A percentile compares a stretch with the other conserved stretches of the same genome.
phyloP scores from a whole-genome alignment of 2,797 vertebrate species.

The Adelosebastes latens region DNA sequence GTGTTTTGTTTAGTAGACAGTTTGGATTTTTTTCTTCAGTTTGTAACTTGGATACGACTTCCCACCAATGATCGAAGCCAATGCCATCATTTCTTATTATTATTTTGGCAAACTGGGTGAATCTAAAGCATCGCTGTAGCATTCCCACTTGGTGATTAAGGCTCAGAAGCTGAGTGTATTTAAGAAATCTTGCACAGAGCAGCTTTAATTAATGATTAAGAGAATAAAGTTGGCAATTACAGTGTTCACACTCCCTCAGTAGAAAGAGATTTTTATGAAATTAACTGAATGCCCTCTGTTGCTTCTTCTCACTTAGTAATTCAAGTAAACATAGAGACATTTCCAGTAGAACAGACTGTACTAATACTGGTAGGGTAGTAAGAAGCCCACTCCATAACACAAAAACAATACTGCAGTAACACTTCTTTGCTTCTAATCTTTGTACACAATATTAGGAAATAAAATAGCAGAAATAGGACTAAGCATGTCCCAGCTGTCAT shows the following conservation, averaged over 20 bases:
- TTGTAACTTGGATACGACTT: neutral
- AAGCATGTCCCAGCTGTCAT: neutral
- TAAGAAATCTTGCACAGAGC: neutral
- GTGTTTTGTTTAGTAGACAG: neutral
- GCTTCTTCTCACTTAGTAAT: neutral
- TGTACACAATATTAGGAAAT: neutral
- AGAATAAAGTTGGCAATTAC: neutral
- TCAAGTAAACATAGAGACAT: conserved; percentile 15
- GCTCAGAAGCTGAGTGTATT: neutral
- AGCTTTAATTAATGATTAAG: conserved; percentile 28
- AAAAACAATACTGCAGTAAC: neutral
- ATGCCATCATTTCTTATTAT: neutral
- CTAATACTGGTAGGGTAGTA: neutral
- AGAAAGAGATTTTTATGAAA: neutral
- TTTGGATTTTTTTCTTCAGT: neutral
- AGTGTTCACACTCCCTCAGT: neutral
- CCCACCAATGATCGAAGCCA: neutral
- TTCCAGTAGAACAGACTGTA: conserved; percentile 5
- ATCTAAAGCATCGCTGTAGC: neutral
- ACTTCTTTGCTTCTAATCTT: neutral
- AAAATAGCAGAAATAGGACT: neutral
- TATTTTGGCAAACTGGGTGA: neutral
- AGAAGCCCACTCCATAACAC: neutral
- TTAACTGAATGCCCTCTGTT: neutral
- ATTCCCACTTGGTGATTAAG: neutral